Conservation (phyloP, 2,888 invertebrate species). For the Epicampocera succincta region DNA sequence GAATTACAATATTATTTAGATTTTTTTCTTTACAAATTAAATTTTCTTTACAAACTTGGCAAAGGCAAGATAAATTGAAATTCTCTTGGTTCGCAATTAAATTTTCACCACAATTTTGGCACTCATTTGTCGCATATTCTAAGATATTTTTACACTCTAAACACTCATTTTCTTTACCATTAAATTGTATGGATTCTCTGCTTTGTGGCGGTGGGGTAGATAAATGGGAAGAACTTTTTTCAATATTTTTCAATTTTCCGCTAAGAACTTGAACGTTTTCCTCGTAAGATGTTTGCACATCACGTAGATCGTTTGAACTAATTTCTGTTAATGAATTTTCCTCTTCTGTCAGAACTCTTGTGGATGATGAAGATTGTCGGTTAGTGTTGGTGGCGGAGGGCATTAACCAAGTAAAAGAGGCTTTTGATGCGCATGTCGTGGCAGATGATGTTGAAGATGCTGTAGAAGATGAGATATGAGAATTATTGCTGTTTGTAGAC, state of each 20-base stretch:
- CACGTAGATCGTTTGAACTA: slow-evolving; percentile 66
- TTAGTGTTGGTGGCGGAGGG: slow-evolving; percentile 30
- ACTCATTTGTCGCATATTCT: slow-evolving; percentile 31
- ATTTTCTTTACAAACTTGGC: slow-evolving; percentile 49
- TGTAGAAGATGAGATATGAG: slow-evolving; percentile 71
- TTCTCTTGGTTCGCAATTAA: not conserved
- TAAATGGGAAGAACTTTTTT: slow-evolving; percentile 32
- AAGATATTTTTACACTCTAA: slow-evolving; percentile 47
- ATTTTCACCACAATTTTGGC: slow-evolving; percentile 45
- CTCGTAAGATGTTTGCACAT: slow-evolving; percentile 61
- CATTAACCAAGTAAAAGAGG: slow-evolving; percentile 79
- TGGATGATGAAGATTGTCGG: slow-evolving; percentile 9
- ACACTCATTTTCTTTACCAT: slow-evolving; percentile 33
- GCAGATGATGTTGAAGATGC: slow-evolving; percentile 72
- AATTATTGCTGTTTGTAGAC: slow-evolving; percentile 72
- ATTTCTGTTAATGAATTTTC: slow-evolving; percentile 50
- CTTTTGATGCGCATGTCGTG: slow-evolving; percentile 75
- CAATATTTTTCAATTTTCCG: slow-evolving; percentile 52
- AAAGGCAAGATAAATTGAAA: slow-evolving; percentile 11
- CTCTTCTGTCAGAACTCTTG: slow-evolving; percentile 47
- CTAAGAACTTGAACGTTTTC: slow-evolving; percentile 59
- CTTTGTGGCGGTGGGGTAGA: slow-evolving; percentile 36
- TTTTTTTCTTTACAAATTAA: slow-evolving; percentile 22
- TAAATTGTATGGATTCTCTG: slow-evolving; percentile 27
- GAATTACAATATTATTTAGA: slow-evolving; percentile 2